Conservation (phyloP, 2,113 vertebrate genomes). For the Crocuta crocuta region DNA sequence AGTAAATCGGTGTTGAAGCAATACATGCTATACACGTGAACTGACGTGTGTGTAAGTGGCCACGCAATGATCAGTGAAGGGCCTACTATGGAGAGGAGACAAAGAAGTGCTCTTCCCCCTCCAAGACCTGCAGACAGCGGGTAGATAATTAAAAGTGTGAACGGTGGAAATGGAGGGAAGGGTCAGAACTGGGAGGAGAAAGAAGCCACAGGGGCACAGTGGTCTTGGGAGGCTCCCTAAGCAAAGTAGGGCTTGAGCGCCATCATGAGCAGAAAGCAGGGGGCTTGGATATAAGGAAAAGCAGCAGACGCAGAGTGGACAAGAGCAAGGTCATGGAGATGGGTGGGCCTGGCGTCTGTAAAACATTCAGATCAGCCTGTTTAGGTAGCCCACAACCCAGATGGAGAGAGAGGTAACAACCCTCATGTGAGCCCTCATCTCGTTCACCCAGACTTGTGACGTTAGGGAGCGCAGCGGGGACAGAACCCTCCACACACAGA, state of each 20-base stretch:
- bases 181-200: background rate
- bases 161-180: background rate
- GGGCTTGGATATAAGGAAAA: background rate
- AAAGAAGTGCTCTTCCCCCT: background rate
- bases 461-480: background rate
- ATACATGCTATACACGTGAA: fast-evolving
- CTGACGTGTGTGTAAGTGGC: background rate
- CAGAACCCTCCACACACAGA: background rate
- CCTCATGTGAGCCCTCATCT: background rate
- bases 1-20: background rate
- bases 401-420: background rate
- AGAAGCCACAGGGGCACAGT: background rate
- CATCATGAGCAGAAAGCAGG: background rate
- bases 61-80: background rate
- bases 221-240: background rate
- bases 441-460: background rate
- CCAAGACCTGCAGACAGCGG: background rate
- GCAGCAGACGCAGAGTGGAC: background rate
- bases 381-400: background rate
- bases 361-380: background rate
- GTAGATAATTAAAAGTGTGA: background rate
- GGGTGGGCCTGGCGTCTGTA: background rate
- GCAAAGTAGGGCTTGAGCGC: background rate
- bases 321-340: background rate
- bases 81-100: background rate